A percentile compares a stretch with the other conserved stretches of the same genome.
phyloP scores from a whole-genome alignment of 2,888 invertebrate genomes.

The Lithosia quadra region DNA sequence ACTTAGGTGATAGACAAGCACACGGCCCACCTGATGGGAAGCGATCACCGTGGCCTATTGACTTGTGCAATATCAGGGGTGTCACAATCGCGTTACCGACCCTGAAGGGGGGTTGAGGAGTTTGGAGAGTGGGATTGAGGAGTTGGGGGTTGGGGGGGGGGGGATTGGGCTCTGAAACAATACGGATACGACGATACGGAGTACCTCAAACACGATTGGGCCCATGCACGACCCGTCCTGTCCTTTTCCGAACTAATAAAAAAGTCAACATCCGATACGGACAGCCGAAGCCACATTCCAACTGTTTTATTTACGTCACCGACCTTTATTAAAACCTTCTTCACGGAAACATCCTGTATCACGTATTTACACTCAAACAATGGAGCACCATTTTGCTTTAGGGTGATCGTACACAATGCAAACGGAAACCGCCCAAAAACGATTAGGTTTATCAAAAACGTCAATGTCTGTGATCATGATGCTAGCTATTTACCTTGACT shows the following conservation, averaged over 20 bases:
- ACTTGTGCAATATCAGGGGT: too few species aligned
- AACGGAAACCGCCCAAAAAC: neutral
- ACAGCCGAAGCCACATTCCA: too few species aligned
- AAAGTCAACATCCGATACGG: neutral
- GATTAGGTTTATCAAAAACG: conserved; percentile 6
- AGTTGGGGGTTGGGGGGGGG: too few species aligned
- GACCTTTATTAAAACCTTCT: neutral
- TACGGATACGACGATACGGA: neutral
- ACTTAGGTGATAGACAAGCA: too few species aligned
- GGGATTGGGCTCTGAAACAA: too few species aligned
- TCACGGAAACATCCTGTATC: neutral
- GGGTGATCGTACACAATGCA: neutral
- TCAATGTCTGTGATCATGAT: neutral
- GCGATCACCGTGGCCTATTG: too few species aligned
- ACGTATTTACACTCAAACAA: neutral
- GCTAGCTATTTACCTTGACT: neutral
- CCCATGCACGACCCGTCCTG: neutral
- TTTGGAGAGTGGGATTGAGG: too few species aligned
- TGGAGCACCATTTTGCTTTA: neutral
- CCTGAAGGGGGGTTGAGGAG: too few species aligned
- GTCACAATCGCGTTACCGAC: too few species aligned
- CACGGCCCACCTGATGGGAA: too few species aligned
- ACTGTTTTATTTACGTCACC: neutral
- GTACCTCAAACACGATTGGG: neutral
- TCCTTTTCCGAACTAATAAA: neutral